Conservation (phyloP, 1,140 invertebrate species). For the Yoshiicerus persimilis region DNA sequence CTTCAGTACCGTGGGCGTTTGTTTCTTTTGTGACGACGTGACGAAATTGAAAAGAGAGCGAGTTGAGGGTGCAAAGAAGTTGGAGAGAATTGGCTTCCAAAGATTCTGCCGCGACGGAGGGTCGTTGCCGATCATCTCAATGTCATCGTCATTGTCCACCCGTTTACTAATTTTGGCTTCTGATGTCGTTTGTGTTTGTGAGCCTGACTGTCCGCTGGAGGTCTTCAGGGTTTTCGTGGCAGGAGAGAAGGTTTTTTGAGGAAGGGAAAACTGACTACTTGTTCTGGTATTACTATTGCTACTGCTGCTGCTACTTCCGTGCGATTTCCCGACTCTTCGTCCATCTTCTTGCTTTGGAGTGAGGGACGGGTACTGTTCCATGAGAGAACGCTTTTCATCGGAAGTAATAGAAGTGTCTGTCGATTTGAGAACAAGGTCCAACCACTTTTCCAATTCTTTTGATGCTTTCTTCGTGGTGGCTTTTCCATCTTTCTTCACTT, state of each 20-base stretch:
- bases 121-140: neutral
- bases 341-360: neutral
- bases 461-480: neutral
- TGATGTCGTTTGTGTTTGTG: neutral
- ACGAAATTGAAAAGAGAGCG: neutral
- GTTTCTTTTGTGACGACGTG: neutral
- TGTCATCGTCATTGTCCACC: neutral
- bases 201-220: neutral
- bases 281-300: neutral
- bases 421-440: neutral
- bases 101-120: neutral
- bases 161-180: neutral
- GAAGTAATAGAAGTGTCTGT: neutral
- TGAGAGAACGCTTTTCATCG: neutral
- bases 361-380: neutral
- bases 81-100: slow-evolving; percentile 23
- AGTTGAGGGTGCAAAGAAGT: neutral
- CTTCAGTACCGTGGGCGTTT: slow-evolving; percentile 3
- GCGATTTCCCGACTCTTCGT: neutral
- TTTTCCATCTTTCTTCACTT: neutral
- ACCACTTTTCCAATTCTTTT: slow-evolving; percentile 15
- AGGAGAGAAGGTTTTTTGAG: neutral
- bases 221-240: neutral
- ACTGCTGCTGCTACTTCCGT: neutral
- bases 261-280: neutral